Base-by-base conservation (phyloP, 2,888 invertebrate genomes). In the Rhyacophila evoluta region DNA sequence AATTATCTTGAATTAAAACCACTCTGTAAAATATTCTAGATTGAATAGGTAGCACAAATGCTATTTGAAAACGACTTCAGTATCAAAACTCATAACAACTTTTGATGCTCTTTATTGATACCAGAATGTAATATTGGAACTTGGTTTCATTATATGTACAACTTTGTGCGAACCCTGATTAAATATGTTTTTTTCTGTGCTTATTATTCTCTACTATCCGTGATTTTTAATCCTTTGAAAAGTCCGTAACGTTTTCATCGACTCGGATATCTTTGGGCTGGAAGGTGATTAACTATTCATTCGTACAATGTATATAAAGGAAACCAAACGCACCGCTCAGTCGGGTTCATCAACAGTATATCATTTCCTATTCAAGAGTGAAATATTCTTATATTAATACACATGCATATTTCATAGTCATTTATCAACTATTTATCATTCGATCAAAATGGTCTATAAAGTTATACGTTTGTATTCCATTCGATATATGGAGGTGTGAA, bases 391-490 rank as follows among this genome's bases (percentile, higher is more conserved):
- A 38, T 38, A 75, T 68, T 69, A 77, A 72, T 55, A 77, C 77
- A 77, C 68, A 77, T 70, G 74, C 71, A 74, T 78, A 78, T 78
- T 78, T 78, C 78, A 78, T 78, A 78, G 78, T 78, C 78, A 78
- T 78, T 78, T 78, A 78, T 78, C 74, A 78, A 78, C 78, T 78
- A 78, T 78, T 78, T 78, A 78, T 78, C 78, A 78, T 70, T 72
- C 73, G 77, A 77, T 77, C 73, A 33, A 29, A 28, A 25, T 41
- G 78, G 41, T 78, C 78, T 70, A 74, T 70, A 78, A 78, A 70
- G 55, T 68, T 38, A 55, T 55, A 55, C 55, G 5, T 55, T 68
- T 27, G 29, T 28, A 25, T 67, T 37, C 36, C 27, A 25, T 68
- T 27, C 68, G 68, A 77, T 69, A 27, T 37, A 8, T 39, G 67